phyloP scores from a whole-genome alignment of 2,888 invertebrate species.

The Dicycla oo region DNA sequence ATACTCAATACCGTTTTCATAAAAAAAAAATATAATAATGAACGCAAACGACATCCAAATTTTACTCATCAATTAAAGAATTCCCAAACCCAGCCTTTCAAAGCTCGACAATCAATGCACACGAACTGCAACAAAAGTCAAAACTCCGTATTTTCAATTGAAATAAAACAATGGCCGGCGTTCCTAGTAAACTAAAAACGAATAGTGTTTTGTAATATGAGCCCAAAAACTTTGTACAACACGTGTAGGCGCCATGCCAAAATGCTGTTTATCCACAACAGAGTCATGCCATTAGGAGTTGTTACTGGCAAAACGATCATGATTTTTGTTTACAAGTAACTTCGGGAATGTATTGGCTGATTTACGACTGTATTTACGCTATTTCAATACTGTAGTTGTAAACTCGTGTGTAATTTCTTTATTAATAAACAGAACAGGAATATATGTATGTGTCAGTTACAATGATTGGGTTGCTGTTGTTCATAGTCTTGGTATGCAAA shows the following conservation, averaged over 20 bases:
- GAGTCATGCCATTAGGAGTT: slow-evolving; percentile 66
- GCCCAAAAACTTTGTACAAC: slow-evolving; percentile 71
- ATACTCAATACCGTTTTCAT: background rate
- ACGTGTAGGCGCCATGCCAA: slow-evolving; percentile 79
- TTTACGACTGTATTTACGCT: slow-evolving; percentile 50
- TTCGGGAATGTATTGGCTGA: slow-evolving; percentile 44
- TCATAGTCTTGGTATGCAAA: background rate
- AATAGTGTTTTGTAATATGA: slow-evolving; percentile 77
- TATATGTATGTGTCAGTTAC: slow-evolving; percentile 24
- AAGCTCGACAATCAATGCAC: slow-evolving; percentile 24
- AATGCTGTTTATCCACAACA: slow-evolving; percentile 70
- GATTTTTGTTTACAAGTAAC: slow-evolving; percentile 60
- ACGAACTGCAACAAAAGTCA: slow-evolving; percentile 27
- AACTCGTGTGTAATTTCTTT: slow-evolving; percentile 33
- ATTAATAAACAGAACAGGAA: slow-evolving; percentile 25
- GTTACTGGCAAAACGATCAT: slow-evolving; percentile 58
- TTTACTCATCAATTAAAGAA: slow-evolving; percentile 14
- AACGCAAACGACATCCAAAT: background rate
- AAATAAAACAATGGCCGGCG: slow-evolving; percentile 69
- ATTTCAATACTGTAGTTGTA: slow-evolving; percentile 40
- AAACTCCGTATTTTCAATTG: slow-evolving; percentile 53
- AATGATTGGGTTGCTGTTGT: background rate
- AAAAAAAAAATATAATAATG: background rate
- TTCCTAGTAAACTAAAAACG: slow-evolving; percentile 71
- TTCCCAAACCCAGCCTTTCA: background rate